Evolutionary conservation across 1,140 invertebrate species (phyloP).

Genomic region (Cyphomyrmex costatus): DNA sequence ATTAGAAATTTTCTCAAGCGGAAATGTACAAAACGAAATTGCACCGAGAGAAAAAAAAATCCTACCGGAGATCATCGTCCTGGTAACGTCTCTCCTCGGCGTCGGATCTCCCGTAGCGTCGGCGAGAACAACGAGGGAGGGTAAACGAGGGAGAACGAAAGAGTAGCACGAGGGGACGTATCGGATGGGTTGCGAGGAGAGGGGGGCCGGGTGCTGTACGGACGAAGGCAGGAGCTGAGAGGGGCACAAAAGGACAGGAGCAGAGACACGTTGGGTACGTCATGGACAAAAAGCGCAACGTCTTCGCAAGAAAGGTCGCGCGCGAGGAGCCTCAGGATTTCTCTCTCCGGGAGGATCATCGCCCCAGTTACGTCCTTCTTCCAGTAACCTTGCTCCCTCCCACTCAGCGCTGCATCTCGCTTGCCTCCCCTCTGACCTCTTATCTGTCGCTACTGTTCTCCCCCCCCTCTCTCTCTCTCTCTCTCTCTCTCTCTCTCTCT

Average conservation of each 20-base stretch:
- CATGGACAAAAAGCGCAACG: constrained; percentile 68
- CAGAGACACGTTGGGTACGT: constrained; percentile 58
- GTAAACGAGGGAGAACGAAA: constrained; percentile 64
- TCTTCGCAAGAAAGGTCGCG: constrained; percentile 65
- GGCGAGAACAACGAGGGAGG: constrained; percentile 64
- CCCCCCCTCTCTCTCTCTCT: neutral
- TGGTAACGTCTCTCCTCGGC: constrained; percentile 71
- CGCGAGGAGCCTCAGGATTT: constrained; percentile 56
- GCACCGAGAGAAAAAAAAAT: constrained; percentile 48
- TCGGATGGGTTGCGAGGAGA: neutral
- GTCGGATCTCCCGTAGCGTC: constrained; percentile 63
- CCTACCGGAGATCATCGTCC: constrained; percentile 73
- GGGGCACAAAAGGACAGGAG: constrained; percentile 45
- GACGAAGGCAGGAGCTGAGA: neutral
- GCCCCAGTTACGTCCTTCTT: constrained; percentile 83
- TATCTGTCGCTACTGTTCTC: constrained; percentile 6
- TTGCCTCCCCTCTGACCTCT: constrained; percentile 59
- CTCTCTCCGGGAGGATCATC: constrained; percentile 78
- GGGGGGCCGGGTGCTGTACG: neutral
- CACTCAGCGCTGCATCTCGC: constrained; percentile 58
- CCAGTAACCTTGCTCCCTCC: constrained; percentile 80
- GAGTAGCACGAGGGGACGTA: constrained; percentile 42
- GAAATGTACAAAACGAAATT: constrained; percentile 15
- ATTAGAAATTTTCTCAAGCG: neutral
- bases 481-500: neutral